Evolutionary conservation across 2,888 invertebrate species (phyloP), one percentile per base, ranked within the genome.

Genomic region (Spilarctia lutea): DNA sequence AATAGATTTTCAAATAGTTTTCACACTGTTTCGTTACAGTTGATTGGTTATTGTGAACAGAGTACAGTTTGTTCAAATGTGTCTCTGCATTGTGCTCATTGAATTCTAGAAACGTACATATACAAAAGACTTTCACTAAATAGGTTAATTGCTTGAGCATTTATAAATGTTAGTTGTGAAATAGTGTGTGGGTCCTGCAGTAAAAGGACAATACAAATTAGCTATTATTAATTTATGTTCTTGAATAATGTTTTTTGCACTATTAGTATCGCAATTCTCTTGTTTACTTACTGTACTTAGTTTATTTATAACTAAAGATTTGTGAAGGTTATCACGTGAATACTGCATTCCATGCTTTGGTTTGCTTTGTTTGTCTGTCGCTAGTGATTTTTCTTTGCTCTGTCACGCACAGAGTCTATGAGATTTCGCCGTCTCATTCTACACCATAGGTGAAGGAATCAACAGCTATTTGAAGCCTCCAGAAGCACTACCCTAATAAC

Each of bases 11-110:
- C 82, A 73, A 84, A 89, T 90, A 91, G 90, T 93, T 94, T 94
- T 94, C 94, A 93, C 95, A 91, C 94, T 86, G 89, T 90, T 89
- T 85, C 88, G 93, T 90, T 87, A 85, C 88, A 92, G 89, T 85
- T 89, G 89, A 94, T 88, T 87, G 92, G 82, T 65, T 83, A 78
- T 80, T 81, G 83, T 93, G 90, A 93, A 93, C 92, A 90, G 90
- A 91, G 79, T 89, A 85, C 84, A 84, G 80, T 83, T 83, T 86
- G 86, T 87, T 87, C 86, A 87, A 79, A 80, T 83, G 79, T 75
- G 82, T 87, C 91, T 92, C 91, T 90, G 90, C 86, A 88, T 89
- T 84, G 83, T 83, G 67, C 79, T 86, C 86, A 88, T 87, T 90
- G 83, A 86, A 88, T 88, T 84, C 84, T 85, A 86, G 85, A 85